Percentiles rank a stretch among this genome's conserved stretches.
phyloP scores from a whole-genome alignment of 2,888 invertebrate species.

The Cheilosia vulpina region DNA sequence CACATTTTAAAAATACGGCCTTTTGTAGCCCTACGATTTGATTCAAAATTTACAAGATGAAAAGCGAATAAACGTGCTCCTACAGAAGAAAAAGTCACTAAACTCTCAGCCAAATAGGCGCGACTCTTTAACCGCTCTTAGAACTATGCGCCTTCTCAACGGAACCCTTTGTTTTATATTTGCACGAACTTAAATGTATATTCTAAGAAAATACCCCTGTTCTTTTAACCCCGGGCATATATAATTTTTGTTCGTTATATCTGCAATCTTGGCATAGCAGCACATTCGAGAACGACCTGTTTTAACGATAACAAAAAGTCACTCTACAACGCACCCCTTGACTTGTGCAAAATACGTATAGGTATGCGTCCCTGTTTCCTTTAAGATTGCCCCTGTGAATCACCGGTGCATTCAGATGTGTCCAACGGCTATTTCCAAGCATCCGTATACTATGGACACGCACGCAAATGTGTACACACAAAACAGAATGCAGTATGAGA shows the following conservation, averaged over 20 bases:
- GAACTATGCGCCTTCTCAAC: not conserved
- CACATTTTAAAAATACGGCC: too few species aligned
- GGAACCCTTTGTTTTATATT: not conserved
- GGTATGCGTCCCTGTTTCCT: slow-evolving; percentile 41
- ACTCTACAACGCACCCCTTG: slow-evolving; percentile 1
- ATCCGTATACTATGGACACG: slow-evolving; percentile 44
- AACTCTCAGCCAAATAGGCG: too few species aligned
- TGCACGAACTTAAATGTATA: slow-evolving; percentile 5
- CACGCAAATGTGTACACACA: slow-evolving; percentile 42
- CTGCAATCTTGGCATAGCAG: slow-evolving; percentile 1
- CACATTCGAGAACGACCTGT: not conserved
- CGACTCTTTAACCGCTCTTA: not conserved
- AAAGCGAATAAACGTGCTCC: too few species aligned
- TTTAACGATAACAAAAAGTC: not conserved
- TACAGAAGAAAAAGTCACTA: too few species aligned
- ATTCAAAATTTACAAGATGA: too few species aligned
- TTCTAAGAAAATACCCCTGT: not conserved
- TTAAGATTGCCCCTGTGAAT: slow-evolving; percentile 61
- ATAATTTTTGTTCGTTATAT: slow-evolving; percentile 7
- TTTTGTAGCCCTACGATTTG: too few species aligned
- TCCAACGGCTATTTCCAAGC: slow-evolving; percentile 66
- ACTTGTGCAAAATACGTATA: not conserved
- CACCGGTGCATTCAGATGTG: slow-evolving; percentile 62
- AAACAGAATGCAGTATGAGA: slow-evolving; percentile 53
- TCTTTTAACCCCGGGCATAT: not conserved